Evolutionary conservation across 2,797 vertebrate species (phyloP).

Genomic region (Tenualosa ilisha): DNA sequence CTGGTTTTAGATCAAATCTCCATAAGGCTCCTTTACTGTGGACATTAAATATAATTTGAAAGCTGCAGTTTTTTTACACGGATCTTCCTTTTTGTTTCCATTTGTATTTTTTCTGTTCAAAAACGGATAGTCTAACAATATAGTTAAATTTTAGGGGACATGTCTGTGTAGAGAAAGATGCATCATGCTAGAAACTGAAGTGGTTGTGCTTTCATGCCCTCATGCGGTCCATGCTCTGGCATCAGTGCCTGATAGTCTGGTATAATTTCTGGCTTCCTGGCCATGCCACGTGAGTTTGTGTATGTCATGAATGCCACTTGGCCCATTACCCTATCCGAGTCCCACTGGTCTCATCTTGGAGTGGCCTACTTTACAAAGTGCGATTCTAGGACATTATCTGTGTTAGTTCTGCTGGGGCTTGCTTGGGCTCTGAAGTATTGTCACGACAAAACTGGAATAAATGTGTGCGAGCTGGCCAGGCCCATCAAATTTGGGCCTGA

Average conservation of each 20-base stretch:
- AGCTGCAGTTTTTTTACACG: too few relatives aligned
- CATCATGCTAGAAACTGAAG: background rate
- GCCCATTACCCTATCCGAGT: slow-evolving; percentile 35
- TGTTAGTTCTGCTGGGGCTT: slow-evolving; percentile 50
- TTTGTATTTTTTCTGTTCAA: too few relatives aligned
- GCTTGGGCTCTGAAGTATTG: slow-evolving; percentile 32
- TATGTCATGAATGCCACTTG: slow-evolving; percentile 36
- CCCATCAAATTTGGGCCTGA: background rate
- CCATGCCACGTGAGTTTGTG: background rate
- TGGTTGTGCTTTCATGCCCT: background rate
- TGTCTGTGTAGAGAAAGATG: too few relatives aligned
- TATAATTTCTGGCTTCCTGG: background rate
- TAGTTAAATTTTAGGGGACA: too few relatives aligned
- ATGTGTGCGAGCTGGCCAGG: background rate
- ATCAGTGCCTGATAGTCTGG: background rate
- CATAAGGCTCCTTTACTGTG: too few relatives aligned
- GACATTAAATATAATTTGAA: too few relatives aligned
- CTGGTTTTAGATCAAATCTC: too few relatives aligned
- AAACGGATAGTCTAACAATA: too few relatives aligned
- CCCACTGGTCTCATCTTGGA: slow-evolving; percentile 39
- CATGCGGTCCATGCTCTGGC: background rate
- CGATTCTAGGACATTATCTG: slow-evolving; percentile 60
- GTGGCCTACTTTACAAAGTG: slow-evolving; percentile 57
- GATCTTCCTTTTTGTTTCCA: too few relatives aligned
- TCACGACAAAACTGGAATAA: slow-evolving; percentile 39